These are phyloP conservation scores for Tiliacea citrago DNA, from an alignment of 2,888 invertebrate genomes.

Conservation along the genomic window DNA sequence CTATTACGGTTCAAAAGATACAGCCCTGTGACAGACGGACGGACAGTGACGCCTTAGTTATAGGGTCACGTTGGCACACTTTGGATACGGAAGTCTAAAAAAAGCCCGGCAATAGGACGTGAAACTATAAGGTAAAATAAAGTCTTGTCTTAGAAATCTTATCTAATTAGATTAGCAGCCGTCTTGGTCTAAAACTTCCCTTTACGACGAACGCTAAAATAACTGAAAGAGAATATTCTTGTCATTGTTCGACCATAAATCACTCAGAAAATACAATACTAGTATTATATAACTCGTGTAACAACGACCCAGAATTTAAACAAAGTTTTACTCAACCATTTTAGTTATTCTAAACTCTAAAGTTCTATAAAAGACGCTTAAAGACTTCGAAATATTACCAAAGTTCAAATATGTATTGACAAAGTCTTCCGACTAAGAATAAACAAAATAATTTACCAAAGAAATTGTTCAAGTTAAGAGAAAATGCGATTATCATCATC, in stretches of 20 bases:
- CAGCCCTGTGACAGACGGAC: too few species aligned
- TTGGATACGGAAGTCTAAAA: too few species aligned
- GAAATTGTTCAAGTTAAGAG: constrained; percentile 30
- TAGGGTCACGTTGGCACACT: too few species aligned
- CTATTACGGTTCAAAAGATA: too few species aligned
- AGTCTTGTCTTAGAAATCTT: background rate
- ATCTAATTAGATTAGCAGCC: constrained; percentile 6
- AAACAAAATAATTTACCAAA: constrained; percentile 33
- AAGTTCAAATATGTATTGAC: constrained; percentile 45
- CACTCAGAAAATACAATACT: constrained; percentile 43
- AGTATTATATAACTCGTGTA: constrained; percentile 38
- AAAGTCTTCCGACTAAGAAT: constrained; percentile 28
- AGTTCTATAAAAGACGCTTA: constrained; percentile 44
- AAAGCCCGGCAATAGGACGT: background rate
- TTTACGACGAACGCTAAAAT: constrained; percentile 15
- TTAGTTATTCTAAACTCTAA: constrained; percentile 42
- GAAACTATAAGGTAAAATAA: background rate
- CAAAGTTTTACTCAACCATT: constrained; percentile 40
- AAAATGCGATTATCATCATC: constrained; percentile 45
- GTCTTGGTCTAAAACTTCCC: background rate
- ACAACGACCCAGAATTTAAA: constrained; percentile 24
- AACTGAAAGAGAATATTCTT: constrained; percentile 17
- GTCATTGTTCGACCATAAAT: constrained; percentile 37
- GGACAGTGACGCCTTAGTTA: too few species aligned
- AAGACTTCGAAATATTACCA: constrained; percentile 43